These are phyloP conservation scores for Drosophila meridiana DNA, from an alignment of 2,888 invertebrate species.

Conservation along the genomic window DNA sequence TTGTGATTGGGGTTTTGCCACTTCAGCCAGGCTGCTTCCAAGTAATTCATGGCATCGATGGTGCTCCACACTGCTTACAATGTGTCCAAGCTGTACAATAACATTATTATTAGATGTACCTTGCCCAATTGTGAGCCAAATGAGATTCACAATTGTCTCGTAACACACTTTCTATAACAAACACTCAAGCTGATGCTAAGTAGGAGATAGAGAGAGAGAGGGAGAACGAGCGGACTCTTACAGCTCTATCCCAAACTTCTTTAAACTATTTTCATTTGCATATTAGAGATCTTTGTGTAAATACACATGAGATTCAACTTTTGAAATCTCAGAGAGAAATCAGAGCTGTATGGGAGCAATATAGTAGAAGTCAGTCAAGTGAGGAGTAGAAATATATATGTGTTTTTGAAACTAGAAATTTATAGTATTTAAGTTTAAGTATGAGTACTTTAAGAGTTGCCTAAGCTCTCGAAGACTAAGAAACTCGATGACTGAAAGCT, in stretches of 20 bases:
- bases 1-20: conserved; percentile 57
- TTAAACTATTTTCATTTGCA: not conserved
- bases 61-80: conserved; percentile 62
- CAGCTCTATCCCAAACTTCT: conserved; percentile 7
- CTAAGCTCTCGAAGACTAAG: too few relatives aligned
- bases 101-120: conserved; percentile 48
- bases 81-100: conserved; percentile 38
- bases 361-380: not conserved
- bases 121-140: conserved; percentile 23
- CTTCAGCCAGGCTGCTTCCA: conserved; percentile 40
- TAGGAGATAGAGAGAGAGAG: too few relatives aligned
- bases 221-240: not conserved
- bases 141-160: conserved; percentile 6
- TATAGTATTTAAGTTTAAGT: not conserved
- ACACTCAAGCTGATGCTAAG: not conserved
- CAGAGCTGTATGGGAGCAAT: conserved; percentile 1
- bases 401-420: not conserved
- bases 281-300: conserved; percentile 5
- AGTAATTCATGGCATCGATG: conserved; percentile 53
- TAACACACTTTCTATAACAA: conserved; percentile 14
- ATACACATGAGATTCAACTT: not conserved
- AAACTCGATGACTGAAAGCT: not conserved
- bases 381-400: not conserved
- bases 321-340: not conserved
- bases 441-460: not conserved